Base-by-base conservation (phyloP, 1,140 invertebrate species). In the Aphis gossypii region DNA sequence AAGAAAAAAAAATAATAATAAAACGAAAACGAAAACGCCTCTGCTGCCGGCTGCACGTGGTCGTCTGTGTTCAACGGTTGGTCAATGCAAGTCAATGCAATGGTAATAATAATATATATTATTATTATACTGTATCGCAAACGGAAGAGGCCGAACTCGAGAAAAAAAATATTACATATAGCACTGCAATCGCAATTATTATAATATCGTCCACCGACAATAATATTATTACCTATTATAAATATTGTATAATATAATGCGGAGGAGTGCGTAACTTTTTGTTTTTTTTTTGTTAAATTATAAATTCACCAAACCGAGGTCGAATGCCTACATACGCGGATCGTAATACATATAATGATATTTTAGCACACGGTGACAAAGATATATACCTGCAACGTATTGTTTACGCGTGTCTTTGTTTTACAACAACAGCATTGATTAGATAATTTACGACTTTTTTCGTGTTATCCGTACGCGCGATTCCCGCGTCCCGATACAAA, bases 381-480 rank as follows among this genome's bases (percentile, higher is more conserved):
- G 60, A 68, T 60, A 68, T 60, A 68, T 56, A n/a, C 60, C 60
- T 68, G 30, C 60, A n/a, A 25, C 30, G 60, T 68, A 68, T 68
- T 68, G 60, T 68, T 68, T 84, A 86, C n/a, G 25, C 1, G 6
- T 38, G 46, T 89, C n/a, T 35, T 89, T 51, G 87, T 54, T 51
- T 54, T 54, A 23, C 46, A 54, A 89, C 87, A 54, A 89, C 18
- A n/a, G 7, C 48, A 89, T 51, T 54, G 87, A 89, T 89, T 89
- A 54, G 87, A 89, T 89, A 54, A 38, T 88, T 89, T 51, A 89
- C 87, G n/a, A 51, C 30, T 89, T 51, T n/a, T 89, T 89, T 51
- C 7, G 25, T n/a, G 44, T 87, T 84, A 48, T 48, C 44, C 30
- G 14, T 46, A 46, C 18, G 44, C 23, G 8, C 30, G 18, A 30